Base-by-base conservation (phyloP, 2,888 invertebrate species). In the Plutella xylostella region DNA sequence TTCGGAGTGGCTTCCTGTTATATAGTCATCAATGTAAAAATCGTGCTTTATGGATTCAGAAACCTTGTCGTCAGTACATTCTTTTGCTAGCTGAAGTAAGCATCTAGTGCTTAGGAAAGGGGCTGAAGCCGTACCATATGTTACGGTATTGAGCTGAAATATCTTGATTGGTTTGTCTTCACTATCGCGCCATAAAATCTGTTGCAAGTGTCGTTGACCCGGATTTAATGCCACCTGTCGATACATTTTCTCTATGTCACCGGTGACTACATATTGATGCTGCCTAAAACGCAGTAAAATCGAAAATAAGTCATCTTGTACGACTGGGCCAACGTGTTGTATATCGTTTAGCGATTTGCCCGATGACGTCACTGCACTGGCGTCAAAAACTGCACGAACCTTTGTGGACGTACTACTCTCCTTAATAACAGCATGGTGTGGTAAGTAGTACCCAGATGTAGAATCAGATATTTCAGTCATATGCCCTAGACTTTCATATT, bases 331-430 rank as follows among this genome's bases (percentile, higher is more conserved):
- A 9, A 38, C 30, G 35, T 31, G 33, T 15, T 48, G 45, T 5
- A 48, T 25, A n/a, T 31, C 42, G 17, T 48, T 48, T 6, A 42
- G 14, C 2, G 48, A 45, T 14, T 31, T 46, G 6, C 55, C 56
- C 1, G 55, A 56, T 1, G 55, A 35, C 3, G 58, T 45, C 1
- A 42, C 46, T 4, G 51, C 51, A 0, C 55, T 54, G 1, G 50
- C 56, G 37, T 55, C 53, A 40, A 56, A 58, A 0, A 60, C 54
- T 1, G 56, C 55, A 1, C 56, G 39, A 0, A 57, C 22, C 17
- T 53, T 52, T 1, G 55, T 55, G 0, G 54, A 51, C n/a, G 54
- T 52, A 17, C 50, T 49, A 11, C 31, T 9, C 18, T 48, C 45
- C 1, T 46, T 43, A 1, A 55, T 25, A 0, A 55, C 54, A 1